Conservation (phyloP, 2,113 vertebrate genomes). For the Rhabdomys dilectus region DNA sequence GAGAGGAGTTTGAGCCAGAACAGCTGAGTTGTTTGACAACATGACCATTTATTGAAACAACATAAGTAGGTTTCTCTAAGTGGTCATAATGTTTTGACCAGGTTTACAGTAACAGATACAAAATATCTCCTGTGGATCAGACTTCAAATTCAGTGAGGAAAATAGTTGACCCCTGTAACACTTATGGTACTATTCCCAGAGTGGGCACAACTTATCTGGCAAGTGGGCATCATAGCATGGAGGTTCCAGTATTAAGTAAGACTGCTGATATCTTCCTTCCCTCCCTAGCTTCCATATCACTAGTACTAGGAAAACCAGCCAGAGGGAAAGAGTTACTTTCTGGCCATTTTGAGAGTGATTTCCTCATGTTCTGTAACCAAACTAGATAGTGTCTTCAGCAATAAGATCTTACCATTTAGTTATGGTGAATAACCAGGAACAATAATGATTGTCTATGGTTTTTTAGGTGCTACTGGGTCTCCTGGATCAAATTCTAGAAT, state of each 20-base stretch:
- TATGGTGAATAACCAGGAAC: neutral
- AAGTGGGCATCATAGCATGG: neutral
- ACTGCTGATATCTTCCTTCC: neutral
- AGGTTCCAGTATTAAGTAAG: neutral
- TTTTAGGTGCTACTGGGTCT: neutral
- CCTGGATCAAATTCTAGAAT: neutral
- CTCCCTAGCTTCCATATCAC: neutral
- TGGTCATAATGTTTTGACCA: neutral
- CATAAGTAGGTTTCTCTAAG: neutral
- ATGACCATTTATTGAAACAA: neutral
- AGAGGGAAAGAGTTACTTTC: neutral
- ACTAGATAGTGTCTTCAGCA: neutral
- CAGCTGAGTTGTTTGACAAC: neutral
- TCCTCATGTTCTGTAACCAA: neutral
- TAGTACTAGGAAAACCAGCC: neutral
- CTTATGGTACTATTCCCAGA: neutral
- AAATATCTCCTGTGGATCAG: neutral
- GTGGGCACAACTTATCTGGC: neutral
- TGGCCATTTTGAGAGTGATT: neutral
- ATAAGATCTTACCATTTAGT: neutral
- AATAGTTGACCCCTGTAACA: neutral
- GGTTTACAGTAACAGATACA: neutral
- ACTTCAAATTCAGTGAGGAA: neutral
- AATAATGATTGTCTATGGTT: too few relatives aligned
- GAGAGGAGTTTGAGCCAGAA: too few relatives aligned